A percentile compares a stretch with the other conserved stretches of the same genome.
Evolutionary conservation across 2,797 vertebrate species (phyloP).

Genomic region (Anableps anableps): DNA sequence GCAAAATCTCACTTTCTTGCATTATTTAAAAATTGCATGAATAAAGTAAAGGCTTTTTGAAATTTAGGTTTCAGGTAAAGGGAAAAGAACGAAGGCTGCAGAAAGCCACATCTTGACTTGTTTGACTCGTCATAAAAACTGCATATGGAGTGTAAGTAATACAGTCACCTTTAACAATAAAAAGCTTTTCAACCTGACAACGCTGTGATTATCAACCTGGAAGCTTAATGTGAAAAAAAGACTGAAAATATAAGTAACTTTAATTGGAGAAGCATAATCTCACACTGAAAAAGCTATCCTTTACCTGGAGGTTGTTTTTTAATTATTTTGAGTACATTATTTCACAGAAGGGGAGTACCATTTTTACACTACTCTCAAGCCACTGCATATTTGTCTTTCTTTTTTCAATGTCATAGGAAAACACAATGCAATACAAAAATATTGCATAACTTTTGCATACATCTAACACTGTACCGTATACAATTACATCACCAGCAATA

Average conservation of each 20-base stretch:
- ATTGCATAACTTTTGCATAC: background rate
- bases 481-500: background rate
- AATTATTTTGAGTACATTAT: background rate
- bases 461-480: background rate
- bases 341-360: background rate
- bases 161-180: background rate
- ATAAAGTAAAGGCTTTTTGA: slow-evolving; percentile 36
- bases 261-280: background rate
- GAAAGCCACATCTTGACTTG: slow-evolving; percentile 24
- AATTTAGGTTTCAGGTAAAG: background rate
- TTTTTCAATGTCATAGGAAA: background rate
- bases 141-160: background rate
- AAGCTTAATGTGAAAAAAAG: background rate
- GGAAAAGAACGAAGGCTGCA: slow-evolving; percentile 13
- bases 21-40: slow-evolving; percentile 45
- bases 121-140: background rate
- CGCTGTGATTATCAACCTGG: background rate
- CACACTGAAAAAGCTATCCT: background rate
- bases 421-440: background rate
- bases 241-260: background rate
- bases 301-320: background rate
- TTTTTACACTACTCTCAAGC: background rate
- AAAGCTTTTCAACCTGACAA: background rate
- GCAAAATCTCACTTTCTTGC: slow-evolving; percentile 18
- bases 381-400: background rate